Conservation (phyloP, 1,140 invertebrate species). For the Pseudomyrmex concolor region DNA sequence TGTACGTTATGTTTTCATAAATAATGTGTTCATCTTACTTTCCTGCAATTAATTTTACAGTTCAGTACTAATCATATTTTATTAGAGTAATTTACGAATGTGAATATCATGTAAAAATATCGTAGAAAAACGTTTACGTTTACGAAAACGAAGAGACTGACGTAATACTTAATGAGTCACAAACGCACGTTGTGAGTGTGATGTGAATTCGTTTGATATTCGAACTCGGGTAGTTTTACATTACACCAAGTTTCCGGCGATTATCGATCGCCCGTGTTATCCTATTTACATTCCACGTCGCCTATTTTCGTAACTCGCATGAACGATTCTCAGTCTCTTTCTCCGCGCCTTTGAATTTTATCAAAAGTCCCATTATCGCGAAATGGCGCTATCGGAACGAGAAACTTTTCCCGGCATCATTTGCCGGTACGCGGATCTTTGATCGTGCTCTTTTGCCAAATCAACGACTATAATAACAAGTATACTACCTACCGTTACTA, state of each 20-base stretch:
- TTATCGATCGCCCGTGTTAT: not conserved
- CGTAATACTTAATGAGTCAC: constrained; percentile 7
- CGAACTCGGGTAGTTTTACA: constrained; percentile 30
- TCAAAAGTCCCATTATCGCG: constrained; percentile 25
- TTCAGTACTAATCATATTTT: not conserved
- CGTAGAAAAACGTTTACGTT: constrained; percentile 26
- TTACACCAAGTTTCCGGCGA: not conserved
- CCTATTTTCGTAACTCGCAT: constrained; percentile 9
- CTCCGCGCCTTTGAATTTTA: not conserved
- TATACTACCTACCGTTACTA: constrained; percentile 38
- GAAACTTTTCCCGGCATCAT: not conserved
- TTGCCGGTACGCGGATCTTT: not conserved
- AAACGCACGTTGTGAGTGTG: not conserved
- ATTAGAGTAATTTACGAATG: constrained; percentile 6
- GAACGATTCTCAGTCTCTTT: not conserved
- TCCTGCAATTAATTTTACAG: not conserved
- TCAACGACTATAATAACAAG: constrained; percentile 16
- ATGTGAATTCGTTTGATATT: constrained; percentile 41
- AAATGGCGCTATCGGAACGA: not conserved
- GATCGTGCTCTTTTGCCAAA: not conserved
- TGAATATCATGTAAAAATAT: not conserved
- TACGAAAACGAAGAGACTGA: not conserved
- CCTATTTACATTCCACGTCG: constrained; percentile 38
- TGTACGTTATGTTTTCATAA: not conserved
- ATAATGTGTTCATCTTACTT: constrained; percentile 6